These are phyloP conservation scores for Ophraella communa DNA, from an alignment of 2,888 invertebrate genomes.

Conservation along the genomic window DNA sequence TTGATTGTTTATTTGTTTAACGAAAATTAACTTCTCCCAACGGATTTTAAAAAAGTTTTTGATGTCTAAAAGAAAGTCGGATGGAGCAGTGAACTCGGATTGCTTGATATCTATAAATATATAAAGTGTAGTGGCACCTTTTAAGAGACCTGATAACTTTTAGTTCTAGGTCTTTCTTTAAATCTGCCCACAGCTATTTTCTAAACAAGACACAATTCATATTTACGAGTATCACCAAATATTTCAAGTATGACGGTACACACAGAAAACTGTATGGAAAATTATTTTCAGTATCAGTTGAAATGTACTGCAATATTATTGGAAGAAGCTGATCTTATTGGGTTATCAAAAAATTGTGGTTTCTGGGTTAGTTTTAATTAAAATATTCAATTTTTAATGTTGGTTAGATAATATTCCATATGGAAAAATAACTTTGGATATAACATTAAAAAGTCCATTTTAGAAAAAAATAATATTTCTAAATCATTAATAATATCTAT, in stretches of 20 bases:
- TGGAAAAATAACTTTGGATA: no score
- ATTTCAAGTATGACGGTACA: not conserved
- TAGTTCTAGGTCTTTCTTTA: conserved; percentile 16
- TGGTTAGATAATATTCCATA: no score
- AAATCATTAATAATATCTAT: no score
- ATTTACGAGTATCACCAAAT: not conserved
- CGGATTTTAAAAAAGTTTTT: not conserved
- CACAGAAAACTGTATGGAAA: not conserved
- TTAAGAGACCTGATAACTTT: conserved; percentile 18
- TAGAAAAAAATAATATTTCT: no score
- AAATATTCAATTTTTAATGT: no score
- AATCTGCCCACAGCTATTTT: conserved; percentile 4
- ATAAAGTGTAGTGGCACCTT: conserved; percentile 16
- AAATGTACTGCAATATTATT: no score
- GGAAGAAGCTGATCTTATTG: no score
- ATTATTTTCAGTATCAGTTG: no score
- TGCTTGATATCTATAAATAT: conserved; percentile 40
- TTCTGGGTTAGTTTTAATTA: no score
- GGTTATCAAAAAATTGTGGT: no score
- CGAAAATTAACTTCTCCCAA: not conserved
- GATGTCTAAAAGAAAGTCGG: conserved; percentile 6
- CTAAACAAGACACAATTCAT: not conserved
- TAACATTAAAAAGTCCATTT: no score
- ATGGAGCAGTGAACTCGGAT: conserved; percentile 35
- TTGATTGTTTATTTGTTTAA: not conserved